A percentile compares a stretch with the other conserved stretches of the same genome.
Evolutionary conservation across 1,140 invertebrate genomes (phyloP).

Genomic region (Pseudomyrmex cubaensis): DNA sequence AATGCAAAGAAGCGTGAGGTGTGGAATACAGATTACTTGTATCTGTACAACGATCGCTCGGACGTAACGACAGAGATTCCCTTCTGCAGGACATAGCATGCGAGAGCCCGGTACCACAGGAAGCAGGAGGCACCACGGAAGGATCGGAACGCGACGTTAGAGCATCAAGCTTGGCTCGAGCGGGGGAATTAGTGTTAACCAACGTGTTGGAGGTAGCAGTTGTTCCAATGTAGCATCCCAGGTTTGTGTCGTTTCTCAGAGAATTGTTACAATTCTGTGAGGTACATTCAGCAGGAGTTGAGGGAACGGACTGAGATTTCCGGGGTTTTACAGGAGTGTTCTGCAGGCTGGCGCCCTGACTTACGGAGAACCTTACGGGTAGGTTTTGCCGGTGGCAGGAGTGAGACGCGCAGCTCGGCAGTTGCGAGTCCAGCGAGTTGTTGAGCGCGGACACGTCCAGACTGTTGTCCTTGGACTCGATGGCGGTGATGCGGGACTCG

Average conservation of each 20-base stretch:
- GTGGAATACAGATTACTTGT: conserved; percentile 63
- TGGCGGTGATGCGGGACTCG: conserved; percentile 86
- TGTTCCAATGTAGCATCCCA: neutral
- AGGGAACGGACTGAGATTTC: conserved; percentile 75
- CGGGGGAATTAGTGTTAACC: conserved; percentile 65
- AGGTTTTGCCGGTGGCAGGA: conserved; percentile 60
- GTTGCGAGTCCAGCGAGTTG: conserved; percentile 68
- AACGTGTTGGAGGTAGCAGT: conserved; percentile 57
- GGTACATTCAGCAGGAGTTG: conserved; percentile 75
- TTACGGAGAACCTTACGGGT: conserved; percentile 75
- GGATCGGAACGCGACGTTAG: conserved; percentile 73
- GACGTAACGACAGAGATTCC: conserved; percentile 55
- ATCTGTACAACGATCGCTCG: conserved; percentile 53
- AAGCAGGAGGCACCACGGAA: conserved; percentile 59
- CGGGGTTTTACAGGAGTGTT: conserved; percentile 74
- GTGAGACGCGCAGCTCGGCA: conserved; percentile 15
- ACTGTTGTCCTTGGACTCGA: conserved; percentile 82
- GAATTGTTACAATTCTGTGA: conserved; percentile 70
- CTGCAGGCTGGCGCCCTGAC: conserved; percentile 73
- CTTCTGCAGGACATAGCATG: conserved; percentile 72
- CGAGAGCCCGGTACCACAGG: conserved; percentile 69
- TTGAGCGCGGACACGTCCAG: conserved; percentile 72
- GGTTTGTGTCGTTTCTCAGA: conserved; percentile 51
- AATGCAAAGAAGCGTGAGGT: conserved; percentile 47
- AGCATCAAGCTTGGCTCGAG: conserved; percentile 76